These are phyloP conservation scores for Callipepla squamata DNA, from an alignment of 2,113 vertebrate species.

Conservation along the genomic window DNA sequence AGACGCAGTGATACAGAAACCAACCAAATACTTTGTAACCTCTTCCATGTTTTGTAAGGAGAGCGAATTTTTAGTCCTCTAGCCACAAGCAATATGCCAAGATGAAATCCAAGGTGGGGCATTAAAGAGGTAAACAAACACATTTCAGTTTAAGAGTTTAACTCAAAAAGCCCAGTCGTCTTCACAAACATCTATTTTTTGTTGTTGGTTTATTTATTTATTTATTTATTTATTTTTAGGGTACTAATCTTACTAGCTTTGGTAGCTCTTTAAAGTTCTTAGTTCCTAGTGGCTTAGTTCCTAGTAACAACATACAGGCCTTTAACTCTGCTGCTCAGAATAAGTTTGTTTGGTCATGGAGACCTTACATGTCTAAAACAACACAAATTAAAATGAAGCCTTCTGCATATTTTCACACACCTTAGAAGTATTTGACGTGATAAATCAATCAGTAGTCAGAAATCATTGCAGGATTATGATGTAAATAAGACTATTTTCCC, in stretches of 20 bases:
- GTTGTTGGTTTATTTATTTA: too few species aligned
- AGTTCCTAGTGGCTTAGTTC: not conserved
- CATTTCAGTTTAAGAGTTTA: not conserved
- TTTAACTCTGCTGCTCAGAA: not conserved
- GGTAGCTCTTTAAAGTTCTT: not conserved
- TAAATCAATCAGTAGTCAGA: not conserved
- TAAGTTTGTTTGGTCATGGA: not conserved
- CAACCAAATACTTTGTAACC: not conserved
- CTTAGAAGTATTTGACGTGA: not conserved
- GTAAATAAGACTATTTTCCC: not conserved
- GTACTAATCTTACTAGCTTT: not conserved
- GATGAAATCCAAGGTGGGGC: not conserved
- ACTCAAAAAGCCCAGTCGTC: not conserved
- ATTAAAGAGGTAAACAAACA: not conserved
- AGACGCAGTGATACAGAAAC: not conserved
- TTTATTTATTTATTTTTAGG: not conserved
- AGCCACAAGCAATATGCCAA: not conserved
- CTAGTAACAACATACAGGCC: not conserved
- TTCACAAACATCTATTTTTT: not conserved
- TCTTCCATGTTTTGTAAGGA: not conserved
- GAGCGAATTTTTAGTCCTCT: not conserved
- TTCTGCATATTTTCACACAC: not conserved
- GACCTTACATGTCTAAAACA: not conserved
- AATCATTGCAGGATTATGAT: not conserved
- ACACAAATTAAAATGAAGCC: not conserved